phyloP scores from a whole-genome alignment of 1,140 invertebrate genomes.

The Drosophila lacteicornis region DNA sequence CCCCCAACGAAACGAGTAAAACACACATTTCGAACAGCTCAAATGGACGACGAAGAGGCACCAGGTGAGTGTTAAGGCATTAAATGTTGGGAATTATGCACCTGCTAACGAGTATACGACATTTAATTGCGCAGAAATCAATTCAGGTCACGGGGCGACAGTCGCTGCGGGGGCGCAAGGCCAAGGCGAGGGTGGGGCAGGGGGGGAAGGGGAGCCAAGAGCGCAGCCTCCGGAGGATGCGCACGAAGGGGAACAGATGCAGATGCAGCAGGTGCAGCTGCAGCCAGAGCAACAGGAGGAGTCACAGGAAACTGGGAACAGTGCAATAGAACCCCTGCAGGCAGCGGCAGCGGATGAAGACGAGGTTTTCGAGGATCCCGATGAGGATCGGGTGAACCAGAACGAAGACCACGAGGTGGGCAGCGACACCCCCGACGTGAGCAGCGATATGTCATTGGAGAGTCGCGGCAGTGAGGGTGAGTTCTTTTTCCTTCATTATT shows the following conservation, averaged over 20 bases:
- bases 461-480: constrained; percentile 71
- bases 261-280: neutral
- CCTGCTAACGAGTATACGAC: neutral
- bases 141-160: constrained; percentile 34
- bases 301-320: neutral
- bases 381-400: neutral
- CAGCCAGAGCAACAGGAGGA: constrained; percentile 5
- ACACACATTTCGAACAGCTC: constrained; percentile 10
- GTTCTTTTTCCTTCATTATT: neutral
- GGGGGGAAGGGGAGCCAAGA: too few relatives aligned
- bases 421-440: constrained; percentile 4
- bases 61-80: constrained; percentile 24
- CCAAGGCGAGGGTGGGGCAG: neutral
- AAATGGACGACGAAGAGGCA: constrained; percentile 70
- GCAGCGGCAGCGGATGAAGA: constrained; percentile 33
- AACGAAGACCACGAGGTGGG: neutral
- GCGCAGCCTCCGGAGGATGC: neutral
- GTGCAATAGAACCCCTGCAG: constrained; percentile 40
- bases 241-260: constrained; percentile 4
- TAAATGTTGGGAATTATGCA: neutral
- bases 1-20: constrained; percentile 1
- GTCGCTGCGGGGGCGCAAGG: constrained; percentile 18
- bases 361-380: constrained; percentile 40
- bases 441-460: constrained; percentile 67
- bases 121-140: constrained; percentile 53